Base-by-base conservation (phyloP, 2,888 invertebrate genomes). In the Synanthedon andrenaeformis region DNA sequence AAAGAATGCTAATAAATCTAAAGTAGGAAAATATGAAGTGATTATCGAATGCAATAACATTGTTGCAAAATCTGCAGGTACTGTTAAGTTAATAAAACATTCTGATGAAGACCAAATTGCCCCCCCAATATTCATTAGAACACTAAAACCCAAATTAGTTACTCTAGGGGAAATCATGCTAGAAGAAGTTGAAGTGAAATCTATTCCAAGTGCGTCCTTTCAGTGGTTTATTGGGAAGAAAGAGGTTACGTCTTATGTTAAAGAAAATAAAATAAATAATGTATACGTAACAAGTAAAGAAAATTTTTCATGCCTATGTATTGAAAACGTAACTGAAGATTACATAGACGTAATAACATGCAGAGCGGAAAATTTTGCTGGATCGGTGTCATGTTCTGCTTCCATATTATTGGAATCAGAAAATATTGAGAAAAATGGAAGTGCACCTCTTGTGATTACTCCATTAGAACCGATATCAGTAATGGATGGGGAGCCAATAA, bases 401-500 rank as follows among this genome's bases (percentile, higher is more conserved):
- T 91, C 91, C 17, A 71, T 96, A 4, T 89, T 90, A 63, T 76
- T 92, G 19, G 71, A 91, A 42, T 90, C 92, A 56, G 88, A 82
- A 28, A 74, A 74, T 54, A 88, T 87, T 82, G 57, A 57, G 57
- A 12, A 51, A 14, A 51, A 61, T 63, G 78, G 88, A 69, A 54
- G 72, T 59, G 58, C 94, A 45, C 98, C 98, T 41, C 89, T 90
- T 62, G 95, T 98, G 72, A 81, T 92, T 19, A 90, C 91, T 68
- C 91, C 92, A 58, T 88, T 97, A 59, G 85, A 91, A 53, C 92
- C 95, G 3, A 81, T 92, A 8, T 91, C 91, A 55, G 92, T 97
- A 4, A 96, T 96, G 94, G 97, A 97, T 72, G 97, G 97, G 53
- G 96, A 98, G 68, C 91, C 93, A 60, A 93, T 95, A 56, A 83